phyloP scores from a whole-genome alignment of 2,888 invertebrate species.

The Drosophila limbata region DNA sequence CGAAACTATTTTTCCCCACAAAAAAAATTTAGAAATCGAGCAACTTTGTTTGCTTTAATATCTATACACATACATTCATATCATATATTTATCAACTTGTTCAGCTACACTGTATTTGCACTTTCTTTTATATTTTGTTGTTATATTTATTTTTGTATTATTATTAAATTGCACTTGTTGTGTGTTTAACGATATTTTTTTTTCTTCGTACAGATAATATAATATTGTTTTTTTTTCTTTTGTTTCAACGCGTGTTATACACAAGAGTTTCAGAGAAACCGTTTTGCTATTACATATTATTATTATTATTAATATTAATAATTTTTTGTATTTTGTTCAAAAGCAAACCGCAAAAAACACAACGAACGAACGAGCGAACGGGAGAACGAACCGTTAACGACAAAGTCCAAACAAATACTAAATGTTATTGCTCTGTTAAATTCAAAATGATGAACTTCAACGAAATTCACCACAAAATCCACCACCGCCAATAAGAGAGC shows the following conservation, averaged over 20 bases:
- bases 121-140: slow-evolving; percentile 42
- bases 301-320: slow-evolving; percentile 23
- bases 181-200: slow-evolving; percentile 63
- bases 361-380: slow-evolving; percentile 72
- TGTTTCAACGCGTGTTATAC: slow-evolving; percentile 41
- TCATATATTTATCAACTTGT: slow-evolving; percentile 33
- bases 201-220: slow-evolving; percentile 20
- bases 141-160: slow-evolving; percentile 15
- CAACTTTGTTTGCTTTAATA: slow-evolving; percentile 29
- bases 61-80: slow-evolving; percentile 20
- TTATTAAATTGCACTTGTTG: slow-evolving; percentile 73
- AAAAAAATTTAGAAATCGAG: slow-evolving; percentile 2
- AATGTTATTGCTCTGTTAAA: slow-evolving; percentile 66
- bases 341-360: slow-evolving; percentile 66
- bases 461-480: slow-evolving; percentile 60
- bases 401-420: slow-evolving; percentile 84
- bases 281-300: slow-evolving; percentile 33
- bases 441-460: slow-evolving; percentile 40
- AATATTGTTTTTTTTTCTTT: slow-evolving; percentile 4
- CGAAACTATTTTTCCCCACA: slow-evolving; percentile 17
- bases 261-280: slow-evolving; percentile 55
- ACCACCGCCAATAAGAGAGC: slow-evolving; percentile 38
- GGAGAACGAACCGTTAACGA: slow-evolving; percentile 81
- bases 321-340: slow-evolving; percentile 47
- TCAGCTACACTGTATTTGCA: slow-evolving; percentile 69